Evolutionary conservation across 2,797 vertebrate genomes (phyloP).

Genomic region (Chelon labrosus): DNA sequence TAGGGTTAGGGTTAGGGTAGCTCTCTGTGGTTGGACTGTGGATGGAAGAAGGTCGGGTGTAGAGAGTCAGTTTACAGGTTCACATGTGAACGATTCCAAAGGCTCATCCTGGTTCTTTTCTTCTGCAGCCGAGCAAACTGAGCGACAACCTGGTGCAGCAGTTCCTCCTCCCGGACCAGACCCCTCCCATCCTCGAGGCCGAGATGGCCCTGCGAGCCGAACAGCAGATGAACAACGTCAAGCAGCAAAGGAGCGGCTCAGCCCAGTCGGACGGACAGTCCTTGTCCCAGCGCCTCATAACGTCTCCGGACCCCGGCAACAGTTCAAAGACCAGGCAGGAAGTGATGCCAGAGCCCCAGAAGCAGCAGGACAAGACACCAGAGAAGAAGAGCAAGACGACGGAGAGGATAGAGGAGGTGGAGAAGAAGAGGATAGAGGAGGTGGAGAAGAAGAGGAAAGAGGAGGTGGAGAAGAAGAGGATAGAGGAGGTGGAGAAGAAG

Average conservation of each 20-base stretch:
- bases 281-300: constrained; percentile 25
- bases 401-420: background rate
- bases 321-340: constrained; percentile 29
- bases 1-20: too few species aligned
- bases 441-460: background rate
- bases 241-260: constrained; percentile 45
- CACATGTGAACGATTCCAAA: too few species aligned
- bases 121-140: constrained; percentile 80
- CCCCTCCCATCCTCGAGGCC: constrained; percentile 77
- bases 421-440: background rate
- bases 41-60: too few species aligned
- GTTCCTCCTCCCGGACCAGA: constrained; percentile 82
- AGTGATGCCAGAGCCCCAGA: constrained; percentile 12
- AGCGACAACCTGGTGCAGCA: constrained; percentile 84
- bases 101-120: background rate
- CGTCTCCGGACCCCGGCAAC: constrained; percentile 34
- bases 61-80: too few species aligned
- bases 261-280: constrained; percentile 52
- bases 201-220: constrained; percentile 73
- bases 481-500: constrained; percentile 26
- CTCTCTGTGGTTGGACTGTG: too few species aligned
- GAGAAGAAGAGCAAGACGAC: constrained; percentile 27
- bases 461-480: constrained; percentile 13
- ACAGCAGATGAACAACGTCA: constrained; percentile 59
- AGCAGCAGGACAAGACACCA: constrained; percentile 18